A percentile compares a stretch with the other conserved stretches of the same genome.
Evolutionary conservation across 2,888 invertebrate genomes (phyloP).

Genomic region (Autographa pulchrina): DNA sequence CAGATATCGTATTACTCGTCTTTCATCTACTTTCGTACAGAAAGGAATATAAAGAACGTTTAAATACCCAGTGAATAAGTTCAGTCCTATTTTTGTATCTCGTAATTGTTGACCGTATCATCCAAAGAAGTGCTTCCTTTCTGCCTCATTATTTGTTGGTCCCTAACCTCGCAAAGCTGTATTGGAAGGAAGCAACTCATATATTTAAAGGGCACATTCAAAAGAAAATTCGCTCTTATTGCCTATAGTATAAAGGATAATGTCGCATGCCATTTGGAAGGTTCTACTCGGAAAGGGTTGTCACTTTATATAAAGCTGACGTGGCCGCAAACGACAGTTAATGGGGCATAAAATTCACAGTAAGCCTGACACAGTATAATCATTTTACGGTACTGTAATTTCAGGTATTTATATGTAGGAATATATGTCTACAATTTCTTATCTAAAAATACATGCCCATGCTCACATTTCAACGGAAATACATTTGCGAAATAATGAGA

Average conservation of each 20-base stretch:
- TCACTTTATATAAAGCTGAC: slow-evolving; percentile 84
- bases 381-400: slow-evolving; percentile 73
- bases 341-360: slow-evolving; percentile 85
- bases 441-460: slow-evolving; percentile 31
- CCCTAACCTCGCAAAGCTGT: slow-evolving; percentile 68
- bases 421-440: slow-evolving; percentile 37
- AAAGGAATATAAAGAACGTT: background rate
- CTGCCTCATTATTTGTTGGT: slow-evolving; percentile 75
- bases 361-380: slow-evolving; percentile 77
- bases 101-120: slow-evolving; percentile 48
- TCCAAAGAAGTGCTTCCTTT: slow-evolving; percentile 67
- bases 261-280: slow-evolving; percentile 61
- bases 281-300: slow-evolving; percentile 76
- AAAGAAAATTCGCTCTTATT: slow-evolving; percentile 65
- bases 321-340: slow-evolving; percentile 82
- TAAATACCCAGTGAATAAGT: background rate
- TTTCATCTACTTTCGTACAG: background rate
- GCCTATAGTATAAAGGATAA: slow-evolving; percentile 61
- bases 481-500: background rate
- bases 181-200: slow-evolving; percentile 73
- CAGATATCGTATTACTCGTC: background rate
- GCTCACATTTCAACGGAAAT: background rate
- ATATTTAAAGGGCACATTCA: slow-evolving; percentile 64
- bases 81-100: slow-evolving; percentile 22
- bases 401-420: slow-evolving; percentile 56